A percentile compares a stretch with the other conserved stretches of the same genome.
Conservation (phyloP, 2,797 vertebrate species). For the Parambassis ranga region DNA sequence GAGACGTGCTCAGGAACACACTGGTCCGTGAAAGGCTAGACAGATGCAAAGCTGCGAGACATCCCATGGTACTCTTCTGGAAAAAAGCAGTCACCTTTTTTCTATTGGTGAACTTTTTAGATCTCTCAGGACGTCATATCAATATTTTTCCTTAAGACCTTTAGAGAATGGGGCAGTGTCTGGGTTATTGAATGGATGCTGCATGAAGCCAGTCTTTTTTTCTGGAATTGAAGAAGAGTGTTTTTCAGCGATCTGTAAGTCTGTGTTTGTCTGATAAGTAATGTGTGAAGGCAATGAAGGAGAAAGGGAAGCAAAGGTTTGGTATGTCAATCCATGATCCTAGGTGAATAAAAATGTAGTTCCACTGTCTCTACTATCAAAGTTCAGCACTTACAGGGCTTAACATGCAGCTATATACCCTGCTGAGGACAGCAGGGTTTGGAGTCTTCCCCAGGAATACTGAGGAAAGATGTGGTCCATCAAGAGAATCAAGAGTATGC, state of each 20-base stretch:
- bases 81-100: constrained; percentile 1
- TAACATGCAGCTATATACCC: too few species aligned
- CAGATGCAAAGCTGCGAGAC: constrained; percentile 44
- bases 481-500: too few species aligned
- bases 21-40: constrained; percentile 30
- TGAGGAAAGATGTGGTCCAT: too few species aligned
- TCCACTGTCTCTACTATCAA: too few species aligned
- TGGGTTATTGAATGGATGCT: constrained; percentile 1
- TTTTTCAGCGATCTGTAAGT: neutral
- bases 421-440: too few species aligned
- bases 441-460: too few species aligned
- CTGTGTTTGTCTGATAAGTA: neutral
- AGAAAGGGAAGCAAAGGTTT: too few species aligned
- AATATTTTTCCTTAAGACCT: constrained; percentile 5
- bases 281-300: neutral
- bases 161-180: neutral
- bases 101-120: neutral
- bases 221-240: neutral
- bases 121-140: neutral
- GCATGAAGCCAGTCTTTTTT: neutral
- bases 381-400: too few species aligned
- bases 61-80: constrained; percentile 4
- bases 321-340: too few species aligned
- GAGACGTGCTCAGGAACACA: constrained; percentile 50
- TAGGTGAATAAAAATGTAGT: too few species aligned